These are phyloP conservation scores for Apaloderma vittatum DNA, from an alignment of 2,113 vertebrate species.

Conservation along the genomic window DNA sequence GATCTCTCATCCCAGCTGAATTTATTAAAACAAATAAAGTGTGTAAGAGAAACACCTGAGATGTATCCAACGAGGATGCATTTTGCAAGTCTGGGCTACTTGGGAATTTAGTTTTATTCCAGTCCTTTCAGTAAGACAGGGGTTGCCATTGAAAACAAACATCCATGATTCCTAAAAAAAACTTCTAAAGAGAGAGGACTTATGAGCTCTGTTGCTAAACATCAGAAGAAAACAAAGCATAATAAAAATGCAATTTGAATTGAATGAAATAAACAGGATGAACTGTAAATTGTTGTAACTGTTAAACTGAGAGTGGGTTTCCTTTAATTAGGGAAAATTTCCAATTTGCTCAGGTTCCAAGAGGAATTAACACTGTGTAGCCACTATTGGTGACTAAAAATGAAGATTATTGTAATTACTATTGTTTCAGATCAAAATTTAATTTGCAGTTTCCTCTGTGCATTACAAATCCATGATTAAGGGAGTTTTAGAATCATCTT, in stretches of 20 bases:
- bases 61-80: not conserved
- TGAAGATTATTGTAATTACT: not conserved
- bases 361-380: not conserved
- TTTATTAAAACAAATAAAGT: not conserved
- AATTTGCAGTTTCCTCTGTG: not conserved
- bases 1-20: not conserved
- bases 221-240: not conserved
- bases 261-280: not conserved
- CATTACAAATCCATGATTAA: not conserved
- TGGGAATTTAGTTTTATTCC: not conserved
- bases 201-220: not conserved
- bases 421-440: constrained; percentile 21
- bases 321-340: not conserved
- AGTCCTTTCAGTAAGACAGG: not conserved
- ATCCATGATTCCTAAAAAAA: not conserved
- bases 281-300: not conserved
- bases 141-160: not conserved
- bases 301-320: not conserved
- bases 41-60: not conserved
- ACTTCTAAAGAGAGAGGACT: not conserved
- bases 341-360: not conserved
- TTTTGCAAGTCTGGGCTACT: not conserved
- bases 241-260: not conserved
- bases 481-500: not conserved
- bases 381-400: not conserved